A percentile compares a stretch with the other conserved stretches of the same genome.
These are phyloP conservation scores for Brachionus angularis DNA, from an alignment of 1,140 invertebrate species.

Conservation along the genomic window DNA sequence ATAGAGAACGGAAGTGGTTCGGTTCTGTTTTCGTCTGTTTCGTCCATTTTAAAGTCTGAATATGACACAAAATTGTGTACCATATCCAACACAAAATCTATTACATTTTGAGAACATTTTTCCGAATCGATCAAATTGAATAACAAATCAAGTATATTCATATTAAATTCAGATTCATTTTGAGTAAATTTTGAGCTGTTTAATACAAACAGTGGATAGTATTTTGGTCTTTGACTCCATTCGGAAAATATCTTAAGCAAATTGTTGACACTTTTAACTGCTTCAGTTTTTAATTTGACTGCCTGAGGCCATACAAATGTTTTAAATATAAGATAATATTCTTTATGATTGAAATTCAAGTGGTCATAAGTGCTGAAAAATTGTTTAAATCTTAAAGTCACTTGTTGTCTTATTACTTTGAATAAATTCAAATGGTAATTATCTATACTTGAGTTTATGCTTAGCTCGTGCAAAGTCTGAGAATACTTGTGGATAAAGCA, in stretches of 20 bases:
- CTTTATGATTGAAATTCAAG: constrained; percentile 67
- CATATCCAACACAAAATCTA: constrained; percentile 23
- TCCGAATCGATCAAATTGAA: constrained; percentile 20
- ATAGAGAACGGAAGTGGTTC: constrained; percentile 22
- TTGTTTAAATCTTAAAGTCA: constrained; percentile 34
- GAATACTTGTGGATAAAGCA: constrained; percentile 66
- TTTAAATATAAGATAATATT: constrained; percentile 72
- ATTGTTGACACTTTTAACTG: constrained; percentile 29
- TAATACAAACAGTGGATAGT: constrained; percentile 36
- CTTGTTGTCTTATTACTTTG: constrained; percentile 40
- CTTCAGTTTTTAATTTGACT: constrained; percentile 47
- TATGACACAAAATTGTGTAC: constrained; percentile 38
- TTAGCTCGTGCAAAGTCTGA: constrained; percentile 61
- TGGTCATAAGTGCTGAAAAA: constrained; percentile 76
- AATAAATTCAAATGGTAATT: constrained; percentile 57
- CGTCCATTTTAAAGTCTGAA: constrained; percentile 39
- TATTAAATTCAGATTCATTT: not conserved
- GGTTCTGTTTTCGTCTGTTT: not conserved
- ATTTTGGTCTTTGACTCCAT: constrained; percentile 41
- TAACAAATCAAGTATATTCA: not conserved
- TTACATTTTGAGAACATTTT: constrained; percentile 28
- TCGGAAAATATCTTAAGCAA: constrained; percentile 39
- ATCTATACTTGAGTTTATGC: constrained; percentile 50
- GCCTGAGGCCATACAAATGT: constrained; percentile 76
- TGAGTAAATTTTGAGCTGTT: constrained; percentile 47